Percentiles rank a stretch among this genome's conserved stretches.
These are phyloP conservation scores for Elmis aenea DNA, from an alignment of 2,888 invertebrate genomes.

Conservation along the genomic window DNA sequence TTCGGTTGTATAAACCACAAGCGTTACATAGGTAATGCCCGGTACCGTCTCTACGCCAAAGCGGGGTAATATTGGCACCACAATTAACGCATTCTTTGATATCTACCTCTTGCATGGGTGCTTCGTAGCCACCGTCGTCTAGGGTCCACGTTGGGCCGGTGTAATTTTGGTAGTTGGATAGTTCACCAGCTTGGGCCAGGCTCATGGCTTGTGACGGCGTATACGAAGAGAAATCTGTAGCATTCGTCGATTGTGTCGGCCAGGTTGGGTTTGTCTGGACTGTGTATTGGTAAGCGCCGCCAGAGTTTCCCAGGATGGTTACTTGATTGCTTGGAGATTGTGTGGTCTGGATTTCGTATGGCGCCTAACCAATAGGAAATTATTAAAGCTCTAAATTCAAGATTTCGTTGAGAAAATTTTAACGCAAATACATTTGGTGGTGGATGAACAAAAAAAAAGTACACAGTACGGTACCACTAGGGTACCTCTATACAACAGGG, in stretches of 20 bases:
- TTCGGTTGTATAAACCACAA: conserved; percentile 61
- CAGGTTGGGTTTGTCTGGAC: conserved; percentile 25
- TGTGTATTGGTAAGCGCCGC: conserved; percentile 51
- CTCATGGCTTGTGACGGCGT: conserved; percentile 12
- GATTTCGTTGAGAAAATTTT: too few species aligned
- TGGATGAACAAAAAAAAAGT: too few species aligned
- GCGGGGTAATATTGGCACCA: conserved; percentile 62
- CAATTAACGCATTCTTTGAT: conserved; percentile 70
- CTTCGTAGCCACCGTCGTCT: conserved; percentile 27
- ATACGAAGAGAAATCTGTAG: conserved; percentile 13
- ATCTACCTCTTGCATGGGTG: conserved; percentile 49
- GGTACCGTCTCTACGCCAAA: conserved; percentile 82
- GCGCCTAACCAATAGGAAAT: too few species aligned
- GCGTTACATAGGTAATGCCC: conserved; percentile 86
- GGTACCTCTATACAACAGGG: too few species aligned
- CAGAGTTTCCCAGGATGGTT: conserved; percentile 51
- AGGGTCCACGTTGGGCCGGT: conserved; percentile 7
- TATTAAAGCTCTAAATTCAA: too few species aligned
- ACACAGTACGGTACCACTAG: too few species aligned
- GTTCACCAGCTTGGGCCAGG: conserved; percentile 11
- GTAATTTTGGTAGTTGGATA: conserved; percentile 11
- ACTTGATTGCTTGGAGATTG: conserved; percentile 55
- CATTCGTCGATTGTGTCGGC: conserved; percentile 18
- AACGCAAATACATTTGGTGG: too few species aligned
- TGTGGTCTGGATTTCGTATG: conserved; percentile 52